Base-by-base conservation (phyloP, 2,888 invertebrate genomes). In the Tenthredo scrophulariae region DNA sequence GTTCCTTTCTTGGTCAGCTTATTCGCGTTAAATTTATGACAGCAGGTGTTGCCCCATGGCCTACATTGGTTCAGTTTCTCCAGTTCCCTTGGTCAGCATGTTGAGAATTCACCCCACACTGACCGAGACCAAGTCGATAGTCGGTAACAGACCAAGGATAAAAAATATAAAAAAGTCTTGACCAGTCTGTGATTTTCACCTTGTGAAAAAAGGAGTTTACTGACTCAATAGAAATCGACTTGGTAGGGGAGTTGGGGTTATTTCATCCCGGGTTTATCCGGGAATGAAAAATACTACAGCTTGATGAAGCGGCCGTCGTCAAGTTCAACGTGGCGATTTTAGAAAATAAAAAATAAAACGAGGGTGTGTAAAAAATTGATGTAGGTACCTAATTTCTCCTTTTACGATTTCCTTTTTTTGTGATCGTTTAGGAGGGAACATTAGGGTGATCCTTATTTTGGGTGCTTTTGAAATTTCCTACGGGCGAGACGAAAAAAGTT, bases 61-160 rank as follows among this genome's bases (percentile, higher is more conserved):
- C 67, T 67, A 33, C 67, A 33, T 13, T 18, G 33, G 33, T 67
- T 67, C 33, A 29, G 33, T 67, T 67, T 18, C 7, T 15, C 33
- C 33, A 67, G 6, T 67, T 67, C 33, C 33, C 67, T 67, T 67
- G 33, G 29, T 67, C 67, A 67, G 33, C 67, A 33, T 67, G 67
- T 67, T 26, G 4, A 33, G 33, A 33, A 62, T 26, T 26, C 62
- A 62, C 3, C 26, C 62, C 13, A 22, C 26, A 26, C 62, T 62
- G 62, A 62, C 29, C 13, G 26, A 26, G 62, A 67, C 18, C 67
- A 33, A 67, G 29, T 67, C 67, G 67, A 67, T 67, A 33, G 13
- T 33, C 33, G 5, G 67, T 15, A 13, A 18, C 18, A 15, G 18
- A 18, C 2, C 6, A 18, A 15, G 7, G 13, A 18, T 37, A 26